Evolutionary conservation across 2,113 vertebrate genomes (phyloP), one percentile per base, ranked within the genome.

Genomic region (Corythoichthys intestinalis): DNA sequence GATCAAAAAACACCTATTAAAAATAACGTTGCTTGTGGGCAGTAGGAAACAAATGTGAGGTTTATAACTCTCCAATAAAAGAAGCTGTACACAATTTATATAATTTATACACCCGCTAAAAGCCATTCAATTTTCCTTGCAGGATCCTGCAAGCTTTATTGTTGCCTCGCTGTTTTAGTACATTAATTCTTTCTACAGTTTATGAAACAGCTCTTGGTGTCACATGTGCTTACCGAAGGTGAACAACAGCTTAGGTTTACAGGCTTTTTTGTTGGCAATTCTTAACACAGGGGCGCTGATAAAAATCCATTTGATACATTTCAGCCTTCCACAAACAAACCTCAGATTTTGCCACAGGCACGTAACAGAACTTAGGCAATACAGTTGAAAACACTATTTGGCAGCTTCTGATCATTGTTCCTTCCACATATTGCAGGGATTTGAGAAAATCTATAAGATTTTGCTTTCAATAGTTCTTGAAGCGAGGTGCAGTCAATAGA

Each of bases 11-110:
- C 2, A 2, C 2, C 34, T 54, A 54, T 70, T 65, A 56, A 61
- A 76, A 59, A 14, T 39, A 28, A 50, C 35, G 70, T 52, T 63
- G 35, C 37, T 39, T 70, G 52, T 68, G 75, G 67, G 68, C 5
- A 34, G 50, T 35, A 2, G 4, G 10, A 1, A 14, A 61, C 53
- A 66, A 28, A 75, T 34, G 53, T 66, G 35, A 28, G 15, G 20
- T 65, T 44, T 73, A 73, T 71, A 67, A 68, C 35, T 67, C 69
- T 66, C 53, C 35, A 11, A 46, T 46, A 62, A 62, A 62, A 62
- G 41, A 62, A 62, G 60, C 60, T 28, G 60, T 46, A 20, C n/a
- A 34, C n/a, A 62, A 44, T 62, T 12, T 46, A 62, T 46, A n/a
- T 28, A 41, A 62, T 62, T 12, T 5, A 28, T 62, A 4, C 41